Evolutionary conservation across 37 sponge, comb jelly and placozoan species (phyloP), one percentile per base, ranked within the genome.

Genomic region (Ianthella basta): DNA sequence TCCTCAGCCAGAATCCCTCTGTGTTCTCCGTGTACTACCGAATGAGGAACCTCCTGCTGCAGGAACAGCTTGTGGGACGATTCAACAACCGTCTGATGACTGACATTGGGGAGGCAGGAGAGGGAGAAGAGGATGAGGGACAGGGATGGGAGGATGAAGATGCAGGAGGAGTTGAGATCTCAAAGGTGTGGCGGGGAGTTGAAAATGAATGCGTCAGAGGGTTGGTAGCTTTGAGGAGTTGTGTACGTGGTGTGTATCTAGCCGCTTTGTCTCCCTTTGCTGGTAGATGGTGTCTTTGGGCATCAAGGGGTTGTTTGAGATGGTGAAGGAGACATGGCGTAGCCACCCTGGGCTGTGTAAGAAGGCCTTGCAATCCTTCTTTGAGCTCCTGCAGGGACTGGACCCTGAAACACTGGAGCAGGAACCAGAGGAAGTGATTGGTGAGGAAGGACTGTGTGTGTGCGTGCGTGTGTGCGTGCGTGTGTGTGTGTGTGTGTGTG

Each of bases 221-320:
- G 4, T 54, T 35, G 36, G 1, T 72, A 10, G 27, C n/a, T 61
- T 27, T 61, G 64, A 39, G 80, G 20, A 40, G 23, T 4, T 55
- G 55, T 10, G 13, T 24, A 15, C 5, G n/a, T n/a, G n/a, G 38
- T 36, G 29, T 54, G 33, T 27, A 20, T 55, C 55, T 37, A 60
- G 13, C 38, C 32, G 40, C 20, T 81, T 8, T 12, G 8, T 81
- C 21, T 59, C 67, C 13, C 29, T 66, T 4, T 4, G 1, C 66
- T 27, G 21, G 21, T 56, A 94, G 90, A 86, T 96, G 60, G 94
- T 96, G 27, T 83, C 84, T 3, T 81, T 96, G 40, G 97, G 97
- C 23, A 83, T 96, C 30, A 82, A 66, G 37, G 97, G 97, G 14
- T 89, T 96, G 73, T 91, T 96, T 80, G 82, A 88, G 19, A 84